These are phyloP conservation scores for Graphium colonna DNA, from an alignment of 2,888 invertebrate genomes.

Conservation along the genomic window DNA sequence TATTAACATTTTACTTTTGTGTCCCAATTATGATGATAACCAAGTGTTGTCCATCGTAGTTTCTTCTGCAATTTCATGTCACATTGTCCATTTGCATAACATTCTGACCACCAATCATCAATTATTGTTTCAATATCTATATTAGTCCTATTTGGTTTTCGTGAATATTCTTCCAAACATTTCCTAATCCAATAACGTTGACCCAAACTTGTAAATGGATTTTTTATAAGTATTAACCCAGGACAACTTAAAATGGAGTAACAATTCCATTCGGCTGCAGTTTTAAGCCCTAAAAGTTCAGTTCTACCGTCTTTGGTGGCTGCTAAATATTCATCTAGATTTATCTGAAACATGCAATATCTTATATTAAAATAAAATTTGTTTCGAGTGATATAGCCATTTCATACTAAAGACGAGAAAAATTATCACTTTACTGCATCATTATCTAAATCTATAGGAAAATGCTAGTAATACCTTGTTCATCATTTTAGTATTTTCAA, in stretches of 20 bases:
- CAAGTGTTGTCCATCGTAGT: conserved; percentile 96
- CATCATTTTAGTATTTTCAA: conserved; percentile 40
- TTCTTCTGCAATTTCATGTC: conserved; percentile 60
- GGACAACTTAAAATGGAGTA: conserved; percentile 81
- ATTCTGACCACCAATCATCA: conserved; percentile 84
- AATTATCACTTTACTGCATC: too few species aligned
- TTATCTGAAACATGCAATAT: conserved; percentile 16
- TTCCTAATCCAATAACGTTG: conserved; percentile 91
- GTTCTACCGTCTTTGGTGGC: conserved; percentile 41
- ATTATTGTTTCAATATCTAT: conserved; percentile 74
- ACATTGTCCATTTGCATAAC: conserved; percentile 61
- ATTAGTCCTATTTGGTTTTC: conserved; percentile 85
- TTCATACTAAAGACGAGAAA: too few species aligned
- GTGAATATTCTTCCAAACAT: conserved; percentile 88
- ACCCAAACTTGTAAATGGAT: conserved; percentile 89
- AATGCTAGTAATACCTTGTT: conserved; percentile 37
- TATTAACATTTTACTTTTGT: conserved; percentile 85
- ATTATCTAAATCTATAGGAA: too few species aligned
- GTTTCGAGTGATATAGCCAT: too few species aligned
- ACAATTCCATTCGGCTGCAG: conserved; percentile 79
- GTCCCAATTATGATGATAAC: conserved; percentile 99
- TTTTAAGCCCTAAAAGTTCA: conserved; percentile 47
- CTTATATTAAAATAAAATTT: not conserved
- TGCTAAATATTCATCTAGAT: not conserved
- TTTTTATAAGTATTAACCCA: conserved; percentile 89